A percentile compares a stretch with the other conserved stretches of the same genome.
phyloP scores from a whole-genome alignment of 2,888 invertebrate genomes.

The Crepidodera aurea region DNA sequence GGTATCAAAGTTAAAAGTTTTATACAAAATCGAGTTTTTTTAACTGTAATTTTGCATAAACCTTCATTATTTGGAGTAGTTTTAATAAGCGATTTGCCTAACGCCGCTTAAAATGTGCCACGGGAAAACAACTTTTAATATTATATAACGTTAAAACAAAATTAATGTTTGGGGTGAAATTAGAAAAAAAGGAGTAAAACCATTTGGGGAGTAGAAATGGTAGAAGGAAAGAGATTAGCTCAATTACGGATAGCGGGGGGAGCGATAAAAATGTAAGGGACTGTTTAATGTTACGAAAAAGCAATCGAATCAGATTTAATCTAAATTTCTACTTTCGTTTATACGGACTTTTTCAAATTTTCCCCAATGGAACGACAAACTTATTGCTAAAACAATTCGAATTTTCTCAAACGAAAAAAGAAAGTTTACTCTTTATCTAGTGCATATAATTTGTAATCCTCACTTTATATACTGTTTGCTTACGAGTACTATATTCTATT shows the following conservation, averaged over 20 bases:
- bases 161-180: slow-evolving; percentile 33
- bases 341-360: slow-evolving; percentile 11
- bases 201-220: slow-evolving; percentile 35
- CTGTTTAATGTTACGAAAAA: slow-evolving; percentile 37
- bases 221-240: slow-evolving; percentile 29
- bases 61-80: background rate
- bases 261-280: slow-evolving; percentile 35
- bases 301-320: slow-evolving; percentile 33
- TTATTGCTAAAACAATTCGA: too few species aligned
- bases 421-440: too few species aligned
- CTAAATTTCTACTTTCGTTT: slow-evolving; percentile 27
- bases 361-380: too few species aligned
- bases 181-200: slow-evolving; percentile 29
- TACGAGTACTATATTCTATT: too few species aligned
- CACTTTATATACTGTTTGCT: too few species aligned
- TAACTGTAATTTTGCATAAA: too few species aligned
- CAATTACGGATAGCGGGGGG: slow-evolving; percentile 33
- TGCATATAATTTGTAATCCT: too few species aligned
- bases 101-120: slow-evolving; percentile 4
- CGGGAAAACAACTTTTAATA: slow-evolving; percentile 18
- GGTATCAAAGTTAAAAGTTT: too few species aligned
- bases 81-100: slow-evolving; percentile 6
- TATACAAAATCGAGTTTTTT: too few species aligned
- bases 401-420: too few species aligned
- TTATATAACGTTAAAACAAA: slow-evolving; percentile 17